Conservation (phyloP, 2,113 vertebrate species). For the Chloropsis cyanopogon region DNA sequence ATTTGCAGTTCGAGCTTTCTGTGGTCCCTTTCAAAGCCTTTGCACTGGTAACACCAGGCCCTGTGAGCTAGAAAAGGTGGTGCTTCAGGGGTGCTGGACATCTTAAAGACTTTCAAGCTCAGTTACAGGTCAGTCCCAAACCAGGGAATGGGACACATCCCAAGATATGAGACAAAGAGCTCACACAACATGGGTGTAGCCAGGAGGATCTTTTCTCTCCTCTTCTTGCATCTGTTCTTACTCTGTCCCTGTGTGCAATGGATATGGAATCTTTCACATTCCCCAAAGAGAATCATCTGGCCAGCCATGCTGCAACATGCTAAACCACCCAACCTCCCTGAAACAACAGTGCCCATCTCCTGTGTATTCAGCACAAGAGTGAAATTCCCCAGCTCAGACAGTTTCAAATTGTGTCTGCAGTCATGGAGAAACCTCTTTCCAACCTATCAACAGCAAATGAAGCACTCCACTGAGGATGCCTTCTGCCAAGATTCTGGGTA, state of each 20-base stretch:
- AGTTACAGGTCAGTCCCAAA: background rate
- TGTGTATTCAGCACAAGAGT: background rate
- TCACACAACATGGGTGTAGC: fast-evolving
- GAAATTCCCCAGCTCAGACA: background rate
- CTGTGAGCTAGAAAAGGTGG: background rate
- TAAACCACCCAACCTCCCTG: background rate
- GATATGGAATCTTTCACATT: background rate
- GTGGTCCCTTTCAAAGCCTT: background rate
- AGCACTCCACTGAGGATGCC: background rate
- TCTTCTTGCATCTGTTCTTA: background rate
- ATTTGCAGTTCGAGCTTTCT: background rate
- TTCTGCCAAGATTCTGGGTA: background rate
- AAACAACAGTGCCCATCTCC: background rate
- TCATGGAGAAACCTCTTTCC: background rate
- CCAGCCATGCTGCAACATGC: background rate
- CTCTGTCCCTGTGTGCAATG: background rate
- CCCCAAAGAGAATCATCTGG: background rate
- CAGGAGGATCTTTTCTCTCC: background rate
- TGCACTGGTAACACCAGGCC: background rate
- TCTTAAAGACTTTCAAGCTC: background rate
- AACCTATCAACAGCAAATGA: background rate
- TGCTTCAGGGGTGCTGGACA: background rate
- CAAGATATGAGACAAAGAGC: background rate
- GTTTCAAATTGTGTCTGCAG: background rate
- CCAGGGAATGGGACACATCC: background rate